Evolutionary conservation across 1,140 invertebrate species (phyloP).

Genomic region (Probaryconus sp.): DNA sequence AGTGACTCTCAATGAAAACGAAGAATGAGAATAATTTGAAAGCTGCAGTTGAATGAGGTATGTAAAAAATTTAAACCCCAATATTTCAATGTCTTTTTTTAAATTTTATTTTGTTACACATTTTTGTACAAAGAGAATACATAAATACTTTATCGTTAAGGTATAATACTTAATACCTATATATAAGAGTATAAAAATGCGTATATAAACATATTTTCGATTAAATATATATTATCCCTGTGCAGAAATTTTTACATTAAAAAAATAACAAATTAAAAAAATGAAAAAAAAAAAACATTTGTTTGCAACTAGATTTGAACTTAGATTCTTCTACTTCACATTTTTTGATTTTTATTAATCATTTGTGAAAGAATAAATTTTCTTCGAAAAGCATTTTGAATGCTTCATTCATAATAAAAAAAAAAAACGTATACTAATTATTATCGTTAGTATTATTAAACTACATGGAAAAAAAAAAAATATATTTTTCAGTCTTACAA

Average conservation of each 20-base stretch:
- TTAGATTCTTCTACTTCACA: too few relatives aligned
- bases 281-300: too few relatives aligned
- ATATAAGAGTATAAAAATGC: conserved; percentile 50
- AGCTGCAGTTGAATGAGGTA: neutral
- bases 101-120: conserved; percentile 68
- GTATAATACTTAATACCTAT: conserved; percentile 34
- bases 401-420: too few relatives aligned
- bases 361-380: too few relatives aligned
- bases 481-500: conserved; percentile 29
- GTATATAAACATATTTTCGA: conserved; percentile 41
- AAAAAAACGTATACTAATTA: too few relatives aligned
- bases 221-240: conserved; percentile 28
- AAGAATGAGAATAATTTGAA: conserved; percentile 2
- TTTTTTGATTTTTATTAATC: too few relatives aligned
- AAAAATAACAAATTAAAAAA: conserved; percentile 11
- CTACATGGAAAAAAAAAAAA: conserved; percentile 1
- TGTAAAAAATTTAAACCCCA: neutral
- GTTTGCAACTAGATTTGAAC: too few relatives aligned
- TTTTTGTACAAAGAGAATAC: conserved; percentile 49
- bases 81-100: conserved; percentile 43
- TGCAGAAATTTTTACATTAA: conserved; percentile 18
- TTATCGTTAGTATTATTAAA: too few relatives aligned
- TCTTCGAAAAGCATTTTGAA: too few relatives aligned
- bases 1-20: conserved; percentile 6
- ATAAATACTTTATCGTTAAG: conserved; percentile 40